Evolutionary conservation across 1,140 invertebrate species (phyloP).

Genomic region (Laupala kohalensis): DNA sequence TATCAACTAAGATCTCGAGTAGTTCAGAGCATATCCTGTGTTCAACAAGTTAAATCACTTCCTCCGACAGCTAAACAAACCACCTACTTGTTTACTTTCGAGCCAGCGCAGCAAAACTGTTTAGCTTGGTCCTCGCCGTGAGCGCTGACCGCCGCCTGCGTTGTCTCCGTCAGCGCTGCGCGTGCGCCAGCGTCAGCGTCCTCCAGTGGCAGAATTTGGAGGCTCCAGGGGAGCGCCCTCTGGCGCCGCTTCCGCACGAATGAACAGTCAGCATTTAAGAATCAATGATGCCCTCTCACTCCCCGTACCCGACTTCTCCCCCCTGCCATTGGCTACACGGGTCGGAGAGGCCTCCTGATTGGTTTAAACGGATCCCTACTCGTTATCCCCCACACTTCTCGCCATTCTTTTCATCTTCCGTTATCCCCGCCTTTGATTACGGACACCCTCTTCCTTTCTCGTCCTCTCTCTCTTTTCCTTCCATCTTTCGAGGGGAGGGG

Average conservation of each 20-base stretch:
- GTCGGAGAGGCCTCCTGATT: background rate
- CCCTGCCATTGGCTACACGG: background rate
- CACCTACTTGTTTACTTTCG: too few species aligned
- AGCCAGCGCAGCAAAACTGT: too few species aligned
- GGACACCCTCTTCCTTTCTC: background rate
- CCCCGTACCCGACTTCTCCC: background rate
- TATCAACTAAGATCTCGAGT: too few species aligned
- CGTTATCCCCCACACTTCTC: background rate
- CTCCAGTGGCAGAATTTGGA: background rate
- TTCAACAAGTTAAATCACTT: too few species aligned
- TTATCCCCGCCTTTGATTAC: background rate
- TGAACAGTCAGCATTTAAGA: conserved; percentile 4
- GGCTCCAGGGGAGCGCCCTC: background rate
- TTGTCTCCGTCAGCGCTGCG: background rate
- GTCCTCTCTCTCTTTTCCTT: conserved; percentile 1
- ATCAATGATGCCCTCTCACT: conserved; percentile 5
- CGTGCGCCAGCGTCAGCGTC: background rate
- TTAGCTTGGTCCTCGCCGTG: too few species aligned
- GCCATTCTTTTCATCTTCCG: background rate
- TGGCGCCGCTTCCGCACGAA: conserved; percentile 3
- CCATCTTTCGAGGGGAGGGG: background rate
- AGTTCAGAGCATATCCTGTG: too few species aligned
- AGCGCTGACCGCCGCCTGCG: background rate
- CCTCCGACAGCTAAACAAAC: too few species aligned
- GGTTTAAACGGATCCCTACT: conserved; percentile 4